Conservation (phyloP, 2,113 vertebrate species). For the Callorhinus ursinus region DNA sequence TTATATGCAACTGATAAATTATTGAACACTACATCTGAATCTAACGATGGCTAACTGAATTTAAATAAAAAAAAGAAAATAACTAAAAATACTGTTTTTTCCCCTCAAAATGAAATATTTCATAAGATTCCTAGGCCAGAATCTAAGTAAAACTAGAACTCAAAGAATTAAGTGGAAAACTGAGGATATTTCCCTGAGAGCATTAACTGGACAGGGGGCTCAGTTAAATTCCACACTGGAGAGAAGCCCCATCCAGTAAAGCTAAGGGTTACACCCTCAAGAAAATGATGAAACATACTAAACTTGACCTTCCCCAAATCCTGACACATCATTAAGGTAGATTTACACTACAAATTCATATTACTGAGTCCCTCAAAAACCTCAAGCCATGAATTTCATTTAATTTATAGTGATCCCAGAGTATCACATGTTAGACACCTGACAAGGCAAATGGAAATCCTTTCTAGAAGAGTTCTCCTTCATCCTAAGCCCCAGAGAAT, state of each 20-base stretch:
- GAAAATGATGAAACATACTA: slow-evolving; percentile 45
- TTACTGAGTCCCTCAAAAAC: background rate
- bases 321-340: slow-evolving; percentile 15
- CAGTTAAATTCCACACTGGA: background rate
- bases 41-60: too few relatives aligned
- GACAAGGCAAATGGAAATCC: slow-evolving; percentile 57
- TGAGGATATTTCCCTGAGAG: background rate
- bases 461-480: background rate
- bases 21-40: too few relatives aligned
- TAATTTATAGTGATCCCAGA: slow-evolving; percentile 55
- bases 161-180: background rate
- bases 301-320: background rate
- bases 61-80: background rate
- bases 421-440: slow-evolving; percentile 40
- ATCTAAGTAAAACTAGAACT: background rate
- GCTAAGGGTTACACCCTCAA: background rate
- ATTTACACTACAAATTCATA: slow-evolving; percentile 48
- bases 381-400: slow-evolving; percentile 65
- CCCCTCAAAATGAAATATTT: background rate
- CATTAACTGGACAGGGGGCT: background rate
- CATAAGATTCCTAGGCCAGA: background rate
- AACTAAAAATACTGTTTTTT: background rate
- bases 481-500: slow-evolving; percentile 9
- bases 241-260: background rate
- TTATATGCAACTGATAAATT: too few relatives aligned